Base-by-base conservation (phyloP, 1,140 invertebrate genomes). In the Steinernema khuongi region DNA sequence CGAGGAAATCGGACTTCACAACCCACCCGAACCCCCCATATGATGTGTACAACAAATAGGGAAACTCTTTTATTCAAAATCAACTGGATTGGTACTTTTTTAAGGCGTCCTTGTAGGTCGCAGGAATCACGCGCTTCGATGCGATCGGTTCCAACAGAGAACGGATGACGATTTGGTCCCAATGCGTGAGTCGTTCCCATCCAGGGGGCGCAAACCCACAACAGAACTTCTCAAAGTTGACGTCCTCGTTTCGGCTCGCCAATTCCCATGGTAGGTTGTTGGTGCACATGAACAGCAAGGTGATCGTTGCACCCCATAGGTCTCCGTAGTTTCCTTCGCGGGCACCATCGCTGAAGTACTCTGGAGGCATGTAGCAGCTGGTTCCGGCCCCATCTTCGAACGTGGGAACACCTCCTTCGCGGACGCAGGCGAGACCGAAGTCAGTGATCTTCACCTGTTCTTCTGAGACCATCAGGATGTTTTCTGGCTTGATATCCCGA, bases 371-470 rank as follows among this genome's bases (percentile, higher is more conserved):
- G 36, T 11, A 73, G 30, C 28, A 67, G 33, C 28, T 36, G 43
- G 0, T 41, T 32, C 1, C 18, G 26, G 18, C 33, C 19, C 17
- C 41, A 66, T 7, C 7, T 11, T 41, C n/a, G 7, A n/a, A n/a
- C n/a, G n/a, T 41, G 36, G 36, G 36, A 41, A 41, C n/a, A n/a
- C n/a, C 36, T 7, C n/a, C 7, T 7, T 11, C 7, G 36, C n/a
- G 7, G 7, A 41, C 4, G 31, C 17, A 1, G 26, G 72, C 41
- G 1, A 74, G 26, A 11, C 73, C 73, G 22, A 72, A 74, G 31
- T 74, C 73, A n/a, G 36, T 67, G 14, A 74, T 72, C 32, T 74
- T 74, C 32, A 71, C 70, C 4, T 36, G 68, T 1, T 44, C 33
- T 30, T 11, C 17, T 29, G 28, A 26, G 11, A 19, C 68, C 14